Base-by-base conservation (phyloP, 2,888 invertebrate genomes). In the Cataglyphis cursor region DNA sequence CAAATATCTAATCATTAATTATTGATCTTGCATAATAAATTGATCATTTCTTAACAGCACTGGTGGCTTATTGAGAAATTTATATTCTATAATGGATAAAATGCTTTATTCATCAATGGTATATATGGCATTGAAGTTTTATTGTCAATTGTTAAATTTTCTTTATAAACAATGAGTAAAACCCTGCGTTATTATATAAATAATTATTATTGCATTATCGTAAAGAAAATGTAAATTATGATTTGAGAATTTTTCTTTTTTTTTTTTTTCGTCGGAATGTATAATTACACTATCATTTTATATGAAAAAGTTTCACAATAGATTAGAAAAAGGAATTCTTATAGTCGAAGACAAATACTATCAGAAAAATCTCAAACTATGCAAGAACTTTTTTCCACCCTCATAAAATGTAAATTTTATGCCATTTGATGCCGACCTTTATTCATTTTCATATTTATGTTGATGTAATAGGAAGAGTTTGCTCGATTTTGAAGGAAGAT, bases 401-500 rank as follows among this genome's bases (percentile, higher is more conserved):
- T 31, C 31, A 24, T 64, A 18, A 51, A 75, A 38, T 57, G 8
- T 57, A 35, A 64, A 54, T 18, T 35, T 38, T n/a, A 12, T 15
- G 28, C 15, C 9, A 9, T 57, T 54, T 28, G 12, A 70, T 8
- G 21, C 78, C 2, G 9, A 70, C 31, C 41, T 28, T 66, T n/a
- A 41, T 12, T 87, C 24, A 48, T 74, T 82, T 82, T 72, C 81
- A 24, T 59, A 41, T 15, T 80, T 65, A 70, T 83, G 82, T 72
- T 84, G 38, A 72, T 57, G 70, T n/a, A n/a, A 51, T 51, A 51
- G 8, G n/a, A n/a, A 51, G 85, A 87, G 57, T 73, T 73, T 81
- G 84, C 72, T 88, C 74, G 83, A 83, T 85, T 70, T 82, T 84
- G 84, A 87, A 88, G 89, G 85, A 31, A 85, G 85, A 90, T 90